A percentile compares a stretch with the other conserved stretches of the same genome.
phyloP scores from a whole-genome alignment of 2,888 invertebrate genomes.

The Phoenoteleia sp. region DNA sequence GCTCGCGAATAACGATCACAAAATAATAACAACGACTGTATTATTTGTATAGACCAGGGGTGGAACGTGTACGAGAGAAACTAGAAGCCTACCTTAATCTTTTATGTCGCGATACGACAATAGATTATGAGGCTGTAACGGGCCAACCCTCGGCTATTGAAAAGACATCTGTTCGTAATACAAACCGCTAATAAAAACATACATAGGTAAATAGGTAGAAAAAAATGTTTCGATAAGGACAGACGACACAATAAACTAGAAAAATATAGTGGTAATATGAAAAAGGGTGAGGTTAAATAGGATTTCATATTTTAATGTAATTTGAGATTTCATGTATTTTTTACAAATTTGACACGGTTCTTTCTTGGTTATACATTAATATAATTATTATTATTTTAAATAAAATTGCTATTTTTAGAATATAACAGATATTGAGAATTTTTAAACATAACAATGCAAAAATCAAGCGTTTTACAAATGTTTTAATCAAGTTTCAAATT shows the following conservation, averaged over 20 bases:
- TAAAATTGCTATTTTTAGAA: too few species aligned
- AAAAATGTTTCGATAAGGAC: constrained; percentile 8
- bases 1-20: constrained; percentile 37
- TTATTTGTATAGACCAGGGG: constrained; percentile 51
- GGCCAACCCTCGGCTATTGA: constrained; percentile 82
- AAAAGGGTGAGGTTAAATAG: constrained; percentile 7
- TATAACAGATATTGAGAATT: too few species aligned
- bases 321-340: too few species aligned
- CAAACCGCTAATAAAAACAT: constrained; percentile 86
- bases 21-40: constrained; percentile 66
- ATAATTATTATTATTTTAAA: too few species aligned
- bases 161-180: constrained; percentile 85
- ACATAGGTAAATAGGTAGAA: constrained; percentile 58
- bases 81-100: constrained; percentile 80
- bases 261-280: constrained; percentile 33
- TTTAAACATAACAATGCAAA: too few species aligned
- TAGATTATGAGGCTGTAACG: constrained; percentile 81
- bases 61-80: constrained; percentile 2
- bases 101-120: constrained; percentile 82
- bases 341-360: too few species aligned
- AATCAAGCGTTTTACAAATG: too few species aligned
- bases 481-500: too few species aligned
- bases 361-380: too few species aligned
- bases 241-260: constrained; percentile 31
- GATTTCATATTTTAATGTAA: constrained; percentile 6